Conservation (phyloP, 1,140 invertebrate species). For the Hermetia illucens region DNA sequence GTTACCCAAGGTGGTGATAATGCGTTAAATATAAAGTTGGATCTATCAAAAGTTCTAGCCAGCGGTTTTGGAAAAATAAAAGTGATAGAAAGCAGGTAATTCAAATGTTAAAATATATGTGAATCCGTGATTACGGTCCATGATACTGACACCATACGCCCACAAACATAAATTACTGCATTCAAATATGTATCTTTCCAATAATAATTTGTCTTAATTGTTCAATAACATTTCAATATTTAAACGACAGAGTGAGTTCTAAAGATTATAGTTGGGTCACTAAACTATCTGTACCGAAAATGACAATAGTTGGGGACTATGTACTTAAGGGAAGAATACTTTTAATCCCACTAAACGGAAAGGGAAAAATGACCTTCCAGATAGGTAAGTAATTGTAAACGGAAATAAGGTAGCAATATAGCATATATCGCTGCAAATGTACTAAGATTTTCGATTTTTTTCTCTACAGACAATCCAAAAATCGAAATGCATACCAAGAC, state of each 20-base stretch:
- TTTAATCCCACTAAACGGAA: constrained; percentile 50
- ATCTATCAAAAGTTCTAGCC: constrained; percentile 45
- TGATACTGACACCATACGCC: not conserved
- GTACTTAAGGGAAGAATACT: constrained; percentile 52
- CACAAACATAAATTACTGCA: not conserved
- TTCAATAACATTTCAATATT: not conserved
- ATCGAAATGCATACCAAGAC: constrained; percentile 46
- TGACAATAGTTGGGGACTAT: constrained; percentile 53
- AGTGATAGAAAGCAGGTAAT: constrained; percentile 44
- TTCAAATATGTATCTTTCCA: not conserved
- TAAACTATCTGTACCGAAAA: constrained; percentile 41
- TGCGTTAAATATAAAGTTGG: constrained; percentile 50
- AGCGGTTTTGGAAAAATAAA: constrained; percentile 45
- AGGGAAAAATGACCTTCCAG: constrained; percentile 51
- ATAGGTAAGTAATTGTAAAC: constrained; percentile 35
- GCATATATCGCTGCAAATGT: not conserved
- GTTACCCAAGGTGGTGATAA: constrained; percentile 48
- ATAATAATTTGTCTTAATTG: not conserved
- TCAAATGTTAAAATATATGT: constrained; percentile 3
- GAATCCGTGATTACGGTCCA: not conserved
- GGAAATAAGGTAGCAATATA: not conserved
- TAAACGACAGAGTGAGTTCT: constrained; percentile 37
- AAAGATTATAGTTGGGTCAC: constrained; percentile 51
- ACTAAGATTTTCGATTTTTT: constrained; percentile 2
- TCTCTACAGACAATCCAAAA: constrained; percentile 22